These are phyloP conservation scores for Rhinogobio ventralis DNA, from an alignment of 2,797 vertebrate genomes.

Conservation along the genomic window DNA sequence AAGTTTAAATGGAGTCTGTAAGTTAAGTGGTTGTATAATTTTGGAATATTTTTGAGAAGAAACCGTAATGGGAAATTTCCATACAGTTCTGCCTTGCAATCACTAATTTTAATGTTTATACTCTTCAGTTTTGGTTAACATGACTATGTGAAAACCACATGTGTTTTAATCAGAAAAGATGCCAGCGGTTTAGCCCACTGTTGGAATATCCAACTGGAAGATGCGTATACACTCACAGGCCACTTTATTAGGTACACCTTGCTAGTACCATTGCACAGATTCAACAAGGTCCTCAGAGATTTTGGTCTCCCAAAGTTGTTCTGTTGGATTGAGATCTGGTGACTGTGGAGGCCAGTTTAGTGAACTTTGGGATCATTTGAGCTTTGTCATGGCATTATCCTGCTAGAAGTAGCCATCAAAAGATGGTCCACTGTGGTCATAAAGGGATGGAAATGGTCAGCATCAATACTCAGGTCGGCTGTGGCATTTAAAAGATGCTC, in stretches of 20 bases:
- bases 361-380: slow-evolving; percentile 36
- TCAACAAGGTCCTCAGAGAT: background rate
- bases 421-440: slow-evolving; percentile 14
- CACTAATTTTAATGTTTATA: background rate
- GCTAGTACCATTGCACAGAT: background rate
- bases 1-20: background rate
- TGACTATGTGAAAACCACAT: background rate
- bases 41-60: background rate
- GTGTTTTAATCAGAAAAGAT: background rate
- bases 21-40: no score
- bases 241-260: background rate
- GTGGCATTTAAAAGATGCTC: background rate
- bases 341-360: background rate
- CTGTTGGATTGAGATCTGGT: background rate
- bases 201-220: background rate
- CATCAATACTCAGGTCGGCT: no score
- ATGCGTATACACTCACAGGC: background rate
- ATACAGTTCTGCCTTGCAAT: background rate
- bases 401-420: slow-evolving; percentile 55
- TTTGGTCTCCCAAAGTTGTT: background rate
- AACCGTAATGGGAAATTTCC: background rate
- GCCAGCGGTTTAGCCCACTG: background rate
- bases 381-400: slow-evolving; percentile 43
- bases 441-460: no score
- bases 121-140: background rate